phyloP scores from a whole-genome alignment of 2,113 vertebrate species.

The Lepisosteus oculatus region DNA sequence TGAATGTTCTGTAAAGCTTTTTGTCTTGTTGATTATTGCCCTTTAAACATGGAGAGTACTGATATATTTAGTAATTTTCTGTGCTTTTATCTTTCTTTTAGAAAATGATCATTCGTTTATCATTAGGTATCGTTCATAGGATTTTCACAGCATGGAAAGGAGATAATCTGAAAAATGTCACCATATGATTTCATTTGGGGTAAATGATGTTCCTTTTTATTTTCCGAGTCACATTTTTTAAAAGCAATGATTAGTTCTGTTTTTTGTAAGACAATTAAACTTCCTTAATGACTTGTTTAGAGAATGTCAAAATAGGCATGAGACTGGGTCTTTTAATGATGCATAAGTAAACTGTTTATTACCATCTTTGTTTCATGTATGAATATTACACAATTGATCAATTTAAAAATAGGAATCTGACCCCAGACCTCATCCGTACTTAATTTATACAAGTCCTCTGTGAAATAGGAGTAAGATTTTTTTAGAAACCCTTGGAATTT shows the following conservation, averaged over 20 bases:
- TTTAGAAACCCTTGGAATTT: too few relatives aligned
- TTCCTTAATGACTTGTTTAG: constrained; percentile 28
- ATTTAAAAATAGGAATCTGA: too few relatives aligned
- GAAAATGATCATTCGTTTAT: constrained; percentile 37
- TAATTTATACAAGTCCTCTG: too few relatives aligned
- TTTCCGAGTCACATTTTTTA: too few relatives aligned
- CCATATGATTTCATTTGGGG: constrained; percentile 17
- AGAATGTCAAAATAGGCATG: constrained; percentile 8
- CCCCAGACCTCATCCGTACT: too few relatives aligned
- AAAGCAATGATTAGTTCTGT: constrained; percentile 5
- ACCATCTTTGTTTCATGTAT: too few relatives aligned
- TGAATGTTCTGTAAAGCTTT: too few relatives aligned
- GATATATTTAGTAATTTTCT: too few relatives aligned
- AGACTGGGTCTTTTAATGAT: constrained; percentile 12
- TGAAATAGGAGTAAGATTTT: too few relatives aligned
- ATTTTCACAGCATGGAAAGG: constrained; percentile 29
- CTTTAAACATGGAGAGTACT: too few relatives aligned
- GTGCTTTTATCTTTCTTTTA: constrained; percentile 14
- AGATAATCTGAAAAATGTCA: constrained; percentile 10
- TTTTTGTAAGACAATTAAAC: constrained; percentile 22
- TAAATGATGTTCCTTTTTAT: constrained; percentile 6
- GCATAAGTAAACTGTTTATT: constrained; percentile 32
- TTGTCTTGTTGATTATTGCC: too few relatives aligned
- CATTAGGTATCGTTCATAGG: constrained; percentile 40
- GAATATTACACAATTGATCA: too few relatives aligned